Conservation (phyloP, 2,113 vertebrate species). For the Felis chaus region DNA sequence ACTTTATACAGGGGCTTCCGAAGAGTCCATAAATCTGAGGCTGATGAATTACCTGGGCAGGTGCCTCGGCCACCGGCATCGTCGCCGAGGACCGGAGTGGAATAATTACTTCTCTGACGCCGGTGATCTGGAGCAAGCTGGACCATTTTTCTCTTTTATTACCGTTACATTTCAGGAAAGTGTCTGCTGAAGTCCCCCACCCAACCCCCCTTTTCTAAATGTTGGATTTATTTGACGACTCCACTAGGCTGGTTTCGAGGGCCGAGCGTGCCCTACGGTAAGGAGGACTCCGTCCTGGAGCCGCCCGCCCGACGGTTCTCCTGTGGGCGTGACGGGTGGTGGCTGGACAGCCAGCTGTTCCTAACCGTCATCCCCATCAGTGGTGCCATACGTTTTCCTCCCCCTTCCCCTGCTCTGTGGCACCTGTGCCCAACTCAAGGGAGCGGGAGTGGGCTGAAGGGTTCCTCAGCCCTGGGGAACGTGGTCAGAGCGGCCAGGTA, state of each 20-base stretch:
- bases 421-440: background rate
- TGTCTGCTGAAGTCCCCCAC: background rate
- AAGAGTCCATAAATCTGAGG: background rate
- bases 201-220: background rate
- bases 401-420: background rate
- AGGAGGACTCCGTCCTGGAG: background rate
- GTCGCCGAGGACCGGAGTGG: background rate
- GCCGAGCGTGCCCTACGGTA: rapidly evolving
- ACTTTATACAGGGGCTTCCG: background rate
- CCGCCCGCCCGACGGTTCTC: rapidly evolving
- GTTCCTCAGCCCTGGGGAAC: background rate
- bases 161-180: slow-evolving; percentile 41
- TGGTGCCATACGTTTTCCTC: background rate
- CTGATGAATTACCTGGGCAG: slow-evolving; percentile 39
- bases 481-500: background rate
- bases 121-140: background rate
- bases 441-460: background rate
- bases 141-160: slow-evolving; percentile 64
- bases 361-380: background rate
- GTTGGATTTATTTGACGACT: slow-evolving; percentile 31
- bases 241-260: background rate
- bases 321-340: background rate
- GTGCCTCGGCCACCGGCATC: background rate
- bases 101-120: slow-evolving; percentile 21
- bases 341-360: background rate